Conservation (phyloP, 2,113 vertebrate genomes). For the Oncorhynchus masou region DNA sequence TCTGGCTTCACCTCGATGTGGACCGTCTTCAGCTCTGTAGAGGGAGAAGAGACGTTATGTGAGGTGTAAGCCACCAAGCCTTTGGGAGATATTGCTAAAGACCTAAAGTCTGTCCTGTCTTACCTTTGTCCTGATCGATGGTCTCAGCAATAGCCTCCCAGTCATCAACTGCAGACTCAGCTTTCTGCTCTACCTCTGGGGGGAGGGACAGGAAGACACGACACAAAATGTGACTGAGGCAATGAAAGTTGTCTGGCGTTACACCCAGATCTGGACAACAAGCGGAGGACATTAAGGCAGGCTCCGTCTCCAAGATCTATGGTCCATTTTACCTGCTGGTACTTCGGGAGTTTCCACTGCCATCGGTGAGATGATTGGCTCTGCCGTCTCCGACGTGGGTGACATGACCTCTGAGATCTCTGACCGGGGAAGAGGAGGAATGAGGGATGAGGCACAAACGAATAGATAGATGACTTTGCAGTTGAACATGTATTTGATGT, state of each 20-base stretch:
- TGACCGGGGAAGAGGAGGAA: slow-evolving; percentile 48
- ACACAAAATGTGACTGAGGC: not conserved
- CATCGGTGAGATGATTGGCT: slow-evolving; percentile 62
- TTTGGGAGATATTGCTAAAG: too few relatives aligned
- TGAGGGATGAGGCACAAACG: not conserved
- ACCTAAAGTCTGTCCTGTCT: not conserved
- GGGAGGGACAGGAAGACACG: not conserved
- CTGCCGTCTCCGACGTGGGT: slow-evolving; percentile 69
- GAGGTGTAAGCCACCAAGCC: not conserved
- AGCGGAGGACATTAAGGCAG: not conserved
- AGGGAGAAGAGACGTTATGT: not conserved
- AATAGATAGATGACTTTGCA: not conserved
- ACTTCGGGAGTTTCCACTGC: slow-evolving; percentile 49
- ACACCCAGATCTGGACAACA: not conserved
- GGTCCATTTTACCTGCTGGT: slow-evolving; percentile 66
- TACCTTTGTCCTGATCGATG: slow-evolving; percentile 89
- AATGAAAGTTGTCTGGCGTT: not conserved
- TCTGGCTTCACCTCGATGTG: slow-evolving; percentile 92
- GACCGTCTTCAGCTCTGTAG: slow-evolving; percentile 85
- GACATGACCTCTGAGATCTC: slow-evolving; percentile 74
- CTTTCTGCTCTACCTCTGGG: slow-evolving; percentile 62
- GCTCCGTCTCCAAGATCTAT: not conserved
- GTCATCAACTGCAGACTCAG: slow-evolving; percentile 85
- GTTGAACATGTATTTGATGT: not conserved
- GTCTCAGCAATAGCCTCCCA: slow-evolving; percentile 92